These are phyloP conservation scores for Gadopsis marmoratus DNA, from an alignment of 2,797 vertebrate genomes.

Conservation along the genomic window DNA sequence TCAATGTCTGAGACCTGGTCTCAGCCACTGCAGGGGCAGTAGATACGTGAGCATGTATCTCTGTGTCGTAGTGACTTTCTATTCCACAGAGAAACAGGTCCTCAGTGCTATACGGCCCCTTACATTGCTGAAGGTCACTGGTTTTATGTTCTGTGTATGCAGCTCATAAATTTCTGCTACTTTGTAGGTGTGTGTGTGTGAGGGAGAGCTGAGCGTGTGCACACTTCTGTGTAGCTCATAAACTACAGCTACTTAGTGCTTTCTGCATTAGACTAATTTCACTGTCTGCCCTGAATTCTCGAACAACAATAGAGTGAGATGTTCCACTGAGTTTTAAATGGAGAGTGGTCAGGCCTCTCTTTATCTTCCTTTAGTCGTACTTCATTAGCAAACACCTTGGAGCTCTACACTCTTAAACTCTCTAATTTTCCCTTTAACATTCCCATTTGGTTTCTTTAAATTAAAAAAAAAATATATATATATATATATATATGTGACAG, in stretches of 20 bases:
- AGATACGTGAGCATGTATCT: conserved; percentile 48
- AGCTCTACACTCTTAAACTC: neutral
- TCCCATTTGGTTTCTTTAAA: conserved; percentile 1
- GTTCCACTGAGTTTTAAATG: conserved; percentile 58
- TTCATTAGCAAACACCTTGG: conserved; percentile 34
- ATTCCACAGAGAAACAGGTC: conserved; percentile 76
- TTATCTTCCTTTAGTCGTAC: conserved; percentile 17
- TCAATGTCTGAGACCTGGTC: conserved; percentile 34
- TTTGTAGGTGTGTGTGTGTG: conserved; percentile 64
- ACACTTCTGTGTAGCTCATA: conserved; percentile 75
- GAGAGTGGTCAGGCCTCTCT: conserved; percentile 31
- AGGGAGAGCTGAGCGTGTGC: conserved; percentile 45
- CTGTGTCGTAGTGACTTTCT: conserved; percentile 65
- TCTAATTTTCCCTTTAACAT: neutral
- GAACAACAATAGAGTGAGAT: conserved; percentile 61
- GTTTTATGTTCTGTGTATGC: conserved; percentile 84
- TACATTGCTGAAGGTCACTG: conserved; percentile 81
- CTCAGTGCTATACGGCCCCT: conserved; percentile 70
- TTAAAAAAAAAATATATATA: neutral
- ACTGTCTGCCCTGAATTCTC: conserved; percentile 72
- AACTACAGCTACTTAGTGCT: conserved; percentile 82
- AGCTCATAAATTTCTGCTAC: conserved; percentile 84
- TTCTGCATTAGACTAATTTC: conserved; percentile 83
- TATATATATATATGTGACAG: neutral
- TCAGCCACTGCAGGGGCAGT: conserved; percentile 13